phyloP scores from a whole-genome alignment of 2,113 vertebrate species.

The Eurystomus gularis region DNA sequence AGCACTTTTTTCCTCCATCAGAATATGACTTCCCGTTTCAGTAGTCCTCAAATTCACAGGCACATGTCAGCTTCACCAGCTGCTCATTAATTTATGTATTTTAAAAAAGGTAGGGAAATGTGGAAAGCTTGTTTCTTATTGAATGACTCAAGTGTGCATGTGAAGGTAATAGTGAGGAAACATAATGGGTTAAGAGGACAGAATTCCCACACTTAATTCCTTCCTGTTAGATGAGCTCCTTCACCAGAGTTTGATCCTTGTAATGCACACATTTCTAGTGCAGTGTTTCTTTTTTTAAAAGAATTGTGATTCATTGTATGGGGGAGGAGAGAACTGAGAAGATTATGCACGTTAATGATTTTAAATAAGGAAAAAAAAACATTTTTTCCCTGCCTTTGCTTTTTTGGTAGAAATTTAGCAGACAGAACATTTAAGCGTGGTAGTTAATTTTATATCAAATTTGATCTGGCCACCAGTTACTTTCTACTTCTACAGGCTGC shows the following conservation, averaged over 20 bases:
- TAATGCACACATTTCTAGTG: not conserved
- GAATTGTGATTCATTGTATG: constrained; percentile 13
- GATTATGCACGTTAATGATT: not conserved
- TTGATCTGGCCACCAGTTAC: constrained; percentile 75
- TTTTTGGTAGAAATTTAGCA: constrained; percentile 63
- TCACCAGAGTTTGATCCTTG: not conserved
- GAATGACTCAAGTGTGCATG: not conserved
- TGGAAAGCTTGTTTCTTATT: not conserved
- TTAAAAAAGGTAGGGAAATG: not conserved
- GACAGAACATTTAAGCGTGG: constrained; percentile 48
- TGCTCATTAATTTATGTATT: constrained; percentile 33
- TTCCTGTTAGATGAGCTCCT: constrained; percentile 11
- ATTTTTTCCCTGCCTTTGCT: not conserved
- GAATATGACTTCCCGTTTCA: not conserved
- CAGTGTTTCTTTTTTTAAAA: constrained; percentile 16
- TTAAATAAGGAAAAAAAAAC: not conserved
- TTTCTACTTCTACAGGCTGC: constrained; percentile 74
- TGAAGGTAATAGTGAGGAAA: not conserved
- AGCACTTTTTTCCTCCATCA: constrained; percentile 20
- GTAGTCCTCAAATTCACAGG: not conserved
- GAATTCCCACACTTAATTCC: constrained; percentile 16
- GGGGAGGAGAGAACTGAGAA: constrained; percentile 9
- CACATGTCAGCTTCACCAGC: not conserved
- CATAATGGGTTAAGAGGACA: not conserved
- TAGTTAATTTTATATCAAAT: constrained; percentile 79